Evolutionary conservation across 2,797 vertebrate species (phyloP), one percentile per base, ranked within the genome.

Genomic region (Capromys pilorides): DNA sequence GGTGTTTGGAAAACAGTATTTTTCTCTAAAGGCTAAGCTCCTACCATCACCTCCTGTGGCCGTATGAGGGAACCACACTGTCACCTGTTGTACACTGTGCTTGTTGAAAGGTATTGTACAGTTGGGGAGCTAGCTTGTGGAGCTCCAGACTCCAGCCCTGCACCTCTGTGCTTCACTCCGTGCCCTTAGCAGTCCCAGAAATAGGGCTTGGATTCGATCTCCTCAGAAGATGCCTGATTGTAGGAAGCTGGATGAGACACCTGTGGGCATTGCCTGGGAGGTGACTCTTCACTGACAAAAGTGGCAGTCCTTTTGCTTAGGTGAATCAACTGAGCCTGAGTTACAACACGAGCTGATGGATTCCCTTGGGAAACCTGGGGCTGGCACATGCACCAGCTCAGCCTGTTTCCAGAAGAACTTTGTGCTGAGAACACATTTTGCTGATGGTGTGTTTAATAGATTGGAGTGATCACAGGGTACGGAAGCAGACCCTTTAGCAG

Each of bases 361-460:
- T 33, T 77, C 62, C 90, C 51, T 45, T 62, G 11, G 45, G 93
- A 86, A 86, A 36, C n/a, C 41, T 67, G 8, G 71, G 80, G 36
- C 85, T 73, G 59, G 75, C 1, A 16, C 18, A 14, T 6, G 59
- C 79, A 91, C 36, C n/a, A 41, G 62, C 21, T 41, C 19, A 39
- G 75, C n/a, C 13, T 80, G 92, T 84, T 93, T 86, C 82, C 51
- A n/a, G 71, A 69, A 59, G 59, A 89, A 45, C 39, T 91, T 13
- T 59, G 81, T 86, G 62, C 67, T 8, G 49, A 79, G 77, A 85
- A 62, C 31, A 78, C 4, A 21, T 92, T 86, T 85, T 59, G 10
- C 13, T 86, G 7, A 21, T 39, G 19, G 51, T 89, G 41, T 31
- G 77, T 36, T 75, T 91, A 41, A 79, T 64, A 83, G 59, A 86